phyloP scores from a whole-genome alignment of 2,888 invertebrate genomes.

The Scaptomyza flava region DNA sequence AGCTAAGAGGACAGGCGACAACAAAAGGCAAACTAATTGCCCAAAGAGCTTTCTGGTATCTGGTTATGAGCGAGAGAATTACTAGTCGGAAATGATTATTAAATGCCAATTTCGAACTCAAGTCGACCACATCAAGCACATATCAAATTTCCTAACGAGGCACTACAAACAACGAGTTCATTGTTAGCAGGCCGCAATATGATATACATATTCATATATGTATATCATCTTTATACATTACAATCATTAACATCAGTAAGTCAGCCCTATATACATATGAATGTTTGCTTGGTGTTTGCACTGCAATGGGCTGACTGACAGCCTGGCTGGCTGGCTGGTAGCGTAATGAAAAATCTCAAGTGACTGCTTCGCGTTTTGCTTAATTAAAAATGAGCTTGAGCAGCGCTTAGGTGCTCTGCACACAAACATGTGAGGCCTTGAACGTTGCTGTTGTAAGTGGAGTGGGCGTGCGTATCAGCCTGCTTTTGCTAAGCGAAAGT shows the following conservation, averaged over 20 bases:
- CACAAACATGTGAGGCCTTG: conserved; percentile 20
- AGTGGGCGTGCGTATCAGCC: background rate
- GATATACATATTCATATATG: background rate
- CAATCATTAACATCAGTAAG: conserved; percentile 17
- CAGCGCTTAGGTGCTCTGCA: conserved; percentile 47
- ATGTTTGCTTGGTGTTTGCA: background rate
- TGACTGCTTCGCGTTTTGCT: conserved; percentile 71
- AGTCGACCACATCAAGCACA: conserved; percentile 35
- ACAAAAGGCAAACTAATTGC: conserved; percentile 64
- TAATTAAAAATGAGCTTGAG: conserved; percentile 76
- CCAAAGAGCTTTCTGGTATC: conserved; percentile 38
- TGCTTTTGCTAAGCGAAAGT: conserved; percentile 55
- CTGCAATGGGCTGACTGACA: background rate
- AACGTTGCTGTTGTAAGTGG: background rate
- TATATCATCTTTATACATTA: background rate
- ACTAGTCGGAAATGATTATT: conserved; percentile 45
- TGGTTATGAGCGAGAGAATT: conserved; percentile 8
- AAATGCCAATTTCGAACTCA: conserved; percentile 51
- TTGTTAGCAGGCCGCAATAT: conserved; percentile 15
- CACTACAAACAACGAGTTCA: conserved; percentile 6
- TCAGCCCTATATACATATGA: background rate
- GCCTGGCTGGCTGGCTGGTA: conserved; percentile 7
- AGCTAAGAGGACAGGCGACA: conserved; percentile 29
- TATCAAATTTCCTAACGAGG: conserved; percentile 3
- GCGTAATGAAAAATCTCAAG: conserved; percentile 73